Evolutionary conservation across 2,113 vertebrate species (phyloP), one percentile per base, ranked within the genome.

Genomic region (Pyxicephalus adspersus): DNA sequence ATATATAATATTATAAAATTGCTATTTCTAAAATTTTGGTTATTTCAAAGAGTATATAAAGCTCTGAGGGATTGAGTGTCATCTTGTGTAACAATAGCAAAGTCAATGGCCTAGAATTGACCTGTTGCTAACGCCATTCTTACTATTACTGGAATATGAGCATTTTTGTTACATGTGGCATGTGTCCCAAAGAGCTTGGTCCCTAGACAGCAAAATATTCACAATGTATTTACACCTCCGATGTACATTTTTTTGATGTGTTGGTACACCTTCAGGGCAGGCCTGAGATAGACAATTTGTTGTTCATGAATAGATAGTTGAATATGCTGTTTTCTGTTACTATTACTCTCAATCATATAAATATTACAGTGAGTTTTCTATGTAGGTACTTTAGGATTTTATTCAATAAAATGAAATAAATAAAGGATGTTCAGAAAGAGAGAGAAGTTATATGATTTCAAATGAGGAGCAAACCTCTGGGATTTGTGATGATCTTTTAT

Each of bases 221-320:
- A 31, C 20, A 72, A 71, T 60, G 67, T 28, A 28, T 81, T 81
- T 81, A 65, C 70, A 81, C 79, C 79, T 81, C 71, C 74, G 79
- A 81, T 65, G 70, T 31, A 81, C 60, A 52, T 81, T 74, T 22
- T 34, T 57, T 20, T 81, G 79, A 81, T 50, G 60, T 72, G 58
- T 58, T 58, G 22, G 50, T 74, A 81, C 60, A 73, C 61, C 79
- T 81, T 45, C 9, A 66, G 70, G 79, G 79, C 79, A 74, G 50
- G 71, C 57, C 50, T 75, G 70, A 82, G 61, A 66, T 52, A 75
- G n/a, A 55, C 61, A 38, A 58, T 81, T 55, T 64, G 60, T 25
- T 66, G 28, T 57, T 13, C 6, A 50, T 28, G 18, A 64, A 54
- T 23, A 9, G 63, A 38, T 55, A 34, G 64, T 15, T 26, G 58